A percentile compares a stretch with the other conserved stretches of the same genome.
Evolutionary conservation across 1,140 invertebrate genomes (phyloP).

Genomic region (Idris sp.): DNA sequence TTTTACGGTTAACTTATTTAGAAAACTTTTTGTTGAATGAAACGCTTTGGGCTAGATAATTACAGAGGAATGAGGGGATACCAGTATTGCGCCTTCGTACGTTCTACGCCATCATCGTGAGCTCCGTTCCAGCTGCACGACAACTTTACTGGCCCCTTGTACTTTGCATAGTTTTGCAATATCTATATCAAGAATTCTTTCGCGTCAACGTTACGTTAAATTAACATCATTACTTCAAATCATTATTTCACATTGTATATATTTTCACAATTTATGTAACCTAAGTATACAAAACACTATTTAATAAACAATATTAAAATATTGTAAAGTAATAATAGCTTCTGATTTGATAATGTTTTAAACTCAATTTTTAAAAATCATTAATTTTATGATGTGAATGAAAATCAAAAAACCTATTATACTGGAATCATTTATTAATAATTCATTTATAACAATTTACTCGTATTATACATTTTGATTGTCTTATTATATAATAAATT

Average conservation of each 20-base stretch:
- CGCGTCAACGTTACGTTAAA: constrained; percentile 7
- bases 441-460: too few relatives aligned
- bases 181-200: constrained; percentile 25
- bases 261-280: too few relatives aligned
- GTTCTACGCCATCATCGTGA: constrained; percentile 49
- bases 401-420: too few relatives aligned
- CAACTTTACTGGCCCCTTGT: constrained; percentile 36
- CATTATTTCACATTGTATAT: background rate
- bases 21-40: constrained; percentile 71
- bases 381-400: too few relatives aligned
- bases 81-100: constrained; percentile 75
- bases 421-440: too few relatives aligned
- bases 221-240: background rate
- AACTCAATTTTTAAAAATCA: too few relatives aligned
- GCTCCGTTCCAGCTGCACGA: constrained; percentile 42
- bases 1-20: constrained; percentile 67
- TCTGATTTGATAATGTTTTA: too few relatives aligned
- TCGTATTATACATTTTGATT: too few relatives aligned
- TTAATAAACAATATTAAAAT: too few relatives aligned
- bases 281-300: too few relatives aligned
- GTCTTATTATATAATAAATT: too few relatives aligned
- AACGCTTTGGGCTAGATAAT: constrained; percentile 74
- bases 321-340: too few relatives aligned
- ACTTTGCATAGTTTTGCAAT: constrained; percentile 43
- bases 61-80: constrained; percentile 78